A percentile compares a stretch with the other conserved stretches of the same genome.
These are phyloP conservation scores for Takifugu bimaculatus DNA, from an alignment of 2,113 vertebrate species.

Conservation along the genomic window DNA sequence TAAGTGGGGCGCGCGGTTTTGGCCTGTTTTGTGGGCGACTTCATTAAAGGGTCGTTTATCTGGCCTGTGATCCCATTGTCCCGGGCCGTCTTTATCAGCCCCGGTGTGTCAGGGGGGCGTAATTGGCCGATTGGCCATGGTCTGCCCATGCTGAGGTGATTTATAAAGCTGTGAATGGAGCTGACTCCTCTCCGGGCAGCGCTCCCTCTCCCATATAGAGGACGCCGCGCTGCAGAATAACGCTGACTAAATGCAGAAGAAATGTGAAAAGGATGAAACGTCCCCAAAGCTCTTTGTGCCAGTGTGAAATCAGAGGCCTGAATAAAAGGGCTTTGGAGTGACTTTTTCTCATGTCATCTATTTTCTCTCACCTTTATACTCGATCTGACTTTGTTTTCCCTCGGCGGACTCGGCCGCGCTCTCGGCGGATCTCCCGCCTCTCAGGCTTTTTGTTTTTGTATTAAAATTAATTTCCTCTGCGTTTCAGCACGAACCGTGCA, in stretches of 20 bases:
- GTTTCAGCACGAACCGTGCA: constrained; percentile 25
- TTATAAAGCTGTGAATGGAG: constrained; percentile 99
- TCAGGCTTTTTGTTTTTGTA: constrained; percentile 11
- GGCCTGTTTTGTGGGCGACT: constrained; percentile 98
- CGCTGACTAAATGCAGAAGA: constrained; percentile 90
- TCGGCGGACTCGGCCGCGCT: constrained; percentile 18
- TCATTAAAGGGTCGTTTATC: constrained; percentile 99
- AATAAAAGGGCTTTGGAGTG: constrained; percentile 70
- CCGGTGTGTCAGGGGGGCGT: constrained; percentile 84
- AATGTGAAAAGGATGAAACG: constrained; percentile 98
- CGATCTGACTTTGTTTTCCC: constrained; percentile 56
- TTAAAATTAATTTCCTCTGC: constrained; percentile 36
- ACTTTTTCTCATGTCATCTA: constrained; percentile 68
- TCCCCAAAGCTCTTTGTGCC: constrained; percentile 90
- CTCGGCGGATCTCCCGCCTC: constrained; percentile 26
- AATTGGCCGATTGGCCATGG: constrained; percentile 99
- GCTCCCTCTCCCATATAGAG: constrained; percentile 56
- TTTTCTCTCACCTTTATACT: constrained; percentile 61
- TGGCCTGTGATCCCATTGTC: constrained; percentile 99
- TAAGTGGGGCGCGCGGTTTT: constrained; percentile 91
- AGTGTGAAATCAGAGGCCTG: constrained; percentile 86
- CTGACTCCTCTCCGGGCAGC: constrained; percentile 78
- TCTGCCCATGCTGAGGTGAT: constrained; percentile 95
- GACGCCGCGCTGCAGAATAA: constrained; percentile 63
- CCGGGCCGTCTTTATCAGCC: constrained; percentile 93